These are phyloP conservation scores for Pterophyllum scalare DNA, from an alignment of 2,113 vertebrate genomes.

Conservation along the genomic window DNA sequence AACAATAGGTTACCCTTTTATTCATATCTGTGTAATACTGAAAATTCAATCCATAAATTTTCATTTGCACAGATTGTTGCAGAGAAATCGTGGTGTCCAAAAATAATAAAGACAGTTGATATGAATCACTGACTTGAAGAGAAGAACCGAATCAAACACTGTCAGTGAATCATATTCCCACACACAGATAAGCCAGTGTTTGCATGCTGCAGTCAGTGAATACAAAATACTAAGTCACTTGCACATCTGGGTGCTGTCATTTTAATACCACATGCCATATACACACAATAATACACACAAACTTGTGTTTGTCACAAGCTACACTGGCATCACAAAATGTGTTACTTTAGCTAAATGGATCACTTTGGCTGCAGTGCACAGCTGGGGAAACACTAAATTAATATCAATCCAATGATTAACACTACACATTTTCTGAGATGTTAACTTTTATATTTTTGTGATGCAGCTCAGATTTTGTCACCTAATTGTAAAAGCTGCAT, in stretches of 20 bases:
- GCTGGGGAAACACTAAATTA: background rate
- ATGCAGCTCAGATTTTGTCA: background rate
- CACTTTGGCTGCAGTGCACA: background rate
- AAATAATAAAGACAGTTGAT: conserved; percentile 12
- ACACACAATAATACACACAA: background rate
- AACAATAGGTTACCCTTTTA: background rate
- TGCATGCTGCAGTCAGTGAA: background rate
- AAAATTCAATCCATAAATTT: background rate
- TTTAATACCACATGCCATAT: background rate
- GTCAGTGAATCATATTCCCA: conserved; percentile 35
- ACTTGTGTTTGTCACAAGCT: background rate
- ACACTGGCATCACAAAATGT: background rate
- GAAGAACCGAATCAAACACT: conserved; percentile 13
- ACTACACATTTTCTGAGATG: background rate
- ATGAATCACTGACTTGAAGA: conserved; percentile 32
- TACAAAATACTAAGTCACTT: conserved; percentile 2
- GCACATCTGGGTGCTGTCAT: background rate
- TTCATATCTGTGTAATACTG: background rate
- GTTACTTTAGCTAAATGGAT: background rate
- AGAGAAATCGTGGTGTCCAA: conserved; percentile 20
- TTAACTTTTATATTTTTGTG: background rate
- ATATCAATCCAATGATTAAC: background rate
- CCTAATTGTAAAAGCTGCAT: background rate
- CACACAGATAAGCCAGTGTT: background rate
- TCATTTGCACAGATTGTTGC: background rate